Conservation (phyloP, 2,888 invertebrate species). For the Drosophila stalkeri region DNA sequence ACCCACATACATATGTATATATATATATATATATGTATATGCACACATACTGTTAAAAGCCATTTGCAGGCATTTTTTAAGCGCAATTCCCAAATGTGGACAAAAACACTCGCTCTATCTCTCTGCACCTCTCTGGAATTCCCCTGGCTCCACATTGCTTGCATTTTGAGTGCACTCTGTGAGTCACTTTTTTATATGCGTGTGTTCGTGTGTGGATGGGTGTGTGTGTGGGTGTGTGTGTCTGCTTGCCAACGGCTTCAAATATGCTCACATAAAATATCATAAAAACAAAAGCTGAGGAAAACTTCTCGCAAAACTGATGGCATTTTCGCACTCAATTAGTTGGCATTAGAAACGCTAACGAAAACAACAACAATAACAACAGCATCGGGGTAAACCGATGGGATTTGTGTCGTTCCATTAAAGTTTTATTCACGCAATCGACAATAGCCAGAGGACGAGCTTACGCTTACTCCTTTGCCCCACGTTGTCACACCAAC, state of each 20-base stretch:
- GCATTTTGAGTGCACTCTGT: conserved; percentile 63
- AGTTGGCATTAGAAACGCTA: conserved; percentile 83
- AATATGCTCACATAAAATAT: conserved; percentile 54
- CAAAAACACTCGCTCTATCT: conserved; percentile 14
- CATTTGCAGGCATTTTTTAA: conserved; percentile 55
- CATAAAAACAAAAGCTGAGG: conserved; percentile 37
- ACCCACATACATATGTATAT: not conserved
- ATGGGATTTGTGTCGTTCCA: conserved; percentile 83
- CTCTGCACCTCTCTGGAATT: not conserved
- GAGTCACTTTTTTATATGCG: conserved; percentile 16
- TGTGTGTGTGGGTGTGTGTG: not conserved
- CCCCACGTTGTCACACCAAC: conserved; percentile 30
- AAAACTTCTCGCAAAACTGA: conserved; percentile 72
- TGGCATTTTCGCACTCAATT: conserved; percentile 85
- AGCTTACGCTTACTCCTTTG: conserved; percentile 59
- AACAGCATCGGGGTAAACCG: conserved; percentile 42
- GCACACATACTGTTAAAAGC: conserved; percentile 48
- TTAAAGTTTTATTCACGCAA: conserved; percentile 84
- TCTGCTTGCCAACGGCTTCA: conserved; percentile 38
- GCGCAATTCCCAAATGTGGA: conserved; percentile 57
- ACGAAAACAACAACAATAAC: conserved; percentile 18
- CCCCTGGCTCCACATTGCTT: conserved; percentile 12
- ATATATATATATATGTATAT: not conserved
- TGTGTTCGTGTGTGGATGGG: conserved; percentile 18
- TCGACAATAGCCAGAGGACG: conserved; percentile 54